phyloP scores from a whole-genome alignment of 64 coral and sea anemone species.

The Actinia tenebrosa region DNA sequence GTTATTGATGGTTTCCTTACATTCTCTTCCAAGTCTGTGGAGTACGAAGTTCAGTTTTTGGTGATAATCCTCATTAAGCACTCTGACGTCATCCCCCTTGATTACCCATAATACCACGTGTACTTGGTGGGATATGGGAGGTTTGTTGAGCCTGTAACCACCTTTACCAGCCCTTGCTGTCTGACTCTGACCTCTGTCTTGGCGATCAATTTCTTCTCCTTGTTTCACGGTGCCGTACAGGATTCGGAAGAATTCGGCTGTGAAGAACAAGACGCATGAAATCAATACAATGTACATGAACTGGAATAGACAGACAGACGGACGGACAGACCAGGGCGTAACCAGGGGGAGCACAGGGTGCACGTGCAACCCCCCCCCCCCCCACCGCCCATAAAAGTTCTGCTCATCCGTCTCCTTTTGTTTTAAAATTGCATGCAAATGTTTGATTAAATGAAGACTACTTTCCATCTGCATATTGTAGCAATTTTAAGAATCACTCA shows the following conservation, averaged over 20 bases:
- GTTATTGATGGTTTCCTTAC: constrained; percentile 19
- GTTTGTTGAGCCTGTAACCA: constrained; percentile 66
- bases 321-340: no score
- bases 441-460: no score
- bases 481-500: no score
- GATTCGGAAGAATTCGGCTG: constrained; percentile 74
- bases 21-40: constrained; percentile 39
- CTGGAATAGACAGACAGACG: neutral
- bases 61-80: constrained; percentile 49
- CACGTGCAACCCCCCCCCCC: no score
- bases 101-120: constrained; percentile 81
- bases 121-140: constrained; percentile 40
- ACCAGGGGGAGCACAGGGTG: no score
- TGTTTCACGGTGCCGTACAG: constrained; percentile 49
- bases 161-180: constrained; percentile 32
- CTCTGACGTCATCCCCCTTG: constrained; percentile 65
- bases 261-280: neutral
- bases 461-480: no score
- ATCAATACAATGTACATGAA: neutral
- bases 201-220: constrained; percentile 54
- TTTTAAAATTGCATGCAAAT: no score
- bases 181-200: constrained; percentile 16
- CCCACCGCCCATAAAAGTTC: no score
- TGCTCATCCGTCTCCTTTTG: no score
- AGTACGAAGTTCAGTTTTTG: constrained; percentile 64